These are phyloP conservation scores for Drosophila ficusphila DNA, from an alignment of 1,140 invertebrate species.

Conservation along the genomic window DNA sequence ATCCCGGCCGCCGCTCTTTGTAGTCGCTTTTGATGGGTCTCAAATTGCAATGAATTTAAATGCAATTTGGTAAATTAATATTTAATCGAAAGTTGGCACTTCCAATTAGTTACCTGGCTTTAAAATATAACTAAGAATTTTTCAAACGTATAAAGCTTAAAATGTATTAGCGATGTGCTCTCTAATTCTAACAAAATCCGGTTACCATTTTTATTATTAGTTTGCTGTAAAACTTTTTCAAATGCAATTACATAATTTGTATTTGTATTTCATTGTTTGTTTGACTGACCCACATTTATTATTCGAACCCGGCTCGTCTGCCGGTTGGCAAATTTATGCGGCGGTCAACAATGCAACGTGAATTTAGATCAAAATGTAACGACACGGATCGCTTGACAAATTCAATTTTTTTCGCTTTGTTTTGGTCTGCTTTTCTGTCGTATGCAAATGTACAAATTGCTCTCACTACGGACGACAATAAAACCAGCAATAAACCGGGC, in stretches of 20 bases:
- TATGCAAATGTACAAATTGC: conserved; percentile 75
- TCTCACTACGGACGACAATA: conserved; percentile 51
- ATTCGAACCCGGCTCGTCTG: conserved; percentile 30
- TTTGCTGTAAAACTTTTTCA: not conserved
- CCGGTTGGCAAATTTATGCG: conserved; percentile 25
- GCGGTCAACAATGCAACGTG: conserved; percentile 5
- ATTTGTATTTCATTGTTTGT: conserved; percentile 8
- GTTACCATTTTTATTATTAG: not conserved
- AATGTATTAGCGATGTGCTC: not conserved
- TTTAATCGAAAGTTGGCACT: too few relatives aligned
- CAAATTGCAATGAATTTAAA: not conserved
- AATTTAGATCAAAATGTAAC: conserved; percentile 60
- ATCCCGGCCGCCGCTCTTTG: not conserved
- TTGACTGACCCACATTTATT: conserved; percentile 29
- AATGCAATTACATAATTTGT: conserved; percentile 16
- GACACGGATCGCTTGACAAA: conserved; percentile 64
- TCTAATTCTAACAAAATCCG: not conserved
- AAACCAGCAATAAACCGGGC: conserved; percentile 35
- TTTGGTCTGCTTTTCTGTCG: conserved; percentile 40
- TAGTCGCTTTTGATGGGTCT: not conserved
- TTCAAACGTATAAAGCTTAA: too few relatives aligned
- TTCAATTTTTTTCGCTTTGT: conserved; percentile 29
- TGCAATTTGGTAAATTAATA: not conserved
- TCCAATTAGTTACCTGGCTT: too few relatives aligned
- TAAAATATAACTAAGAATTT: too few relatives aligned